Conservation (phyloP, 2,113 vertebrate species). For the Microcebus jonahi region DNA sequence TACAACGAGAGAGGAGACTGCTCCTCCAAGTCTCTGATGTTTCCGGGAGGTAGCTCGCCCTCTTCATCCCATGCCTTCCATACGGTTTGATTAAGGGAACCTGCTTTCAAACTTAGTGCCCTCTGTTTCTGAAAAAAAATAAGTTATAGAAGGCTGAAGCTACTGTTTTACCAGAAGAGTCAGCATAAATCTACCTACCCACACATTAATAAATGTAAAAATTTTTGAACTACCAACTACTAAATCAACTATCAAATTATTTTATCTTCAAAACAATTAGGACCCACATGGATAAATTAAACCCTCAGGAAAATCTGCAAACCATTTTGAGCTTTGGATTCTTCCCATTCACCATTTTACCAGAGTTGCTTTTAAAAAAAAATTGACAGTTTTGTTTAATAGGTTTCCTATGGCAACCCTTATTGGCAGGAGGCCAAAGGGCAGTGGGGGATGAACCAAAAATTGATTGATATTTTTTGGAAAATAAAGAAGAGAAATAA, state of each 20-base stretch:
- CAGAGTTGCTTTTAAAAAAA: not conserved
- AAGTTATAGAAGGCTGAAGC: not conserved
- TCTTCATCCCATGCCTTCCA: not conserved
- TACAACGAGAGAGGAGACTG: not conserved
- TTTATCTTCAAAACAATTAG: conserved; percentile 23
- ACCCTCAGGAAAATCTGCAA: conserved; percentile 10
- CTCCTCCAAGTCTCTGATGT: not conserved
- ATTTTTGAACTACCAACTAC: not conserved
- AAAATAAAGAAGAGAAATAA: conserved; percentile 43
- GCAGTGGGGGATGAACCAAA: not conserved
- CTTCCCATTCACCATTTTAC: conserved; percentile 31
- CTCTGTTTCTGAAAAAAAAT: not conserved
- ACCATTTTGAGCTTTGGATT: not conserved
- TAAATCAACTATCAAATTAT: not conserved
- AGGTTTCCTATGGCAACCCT: not conserved
- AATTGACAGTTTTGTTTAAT: not conserved
- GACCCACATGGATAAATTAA: not conserved
- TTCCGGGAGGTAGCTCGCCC: not conserved
- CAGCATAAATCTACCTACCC: not conserved
- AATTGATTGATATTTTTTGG: not conserved
- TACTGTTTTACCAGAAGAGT: not conserved
- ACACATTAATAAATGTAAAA: not conserved
- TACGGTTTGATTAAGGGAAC: not conserved
- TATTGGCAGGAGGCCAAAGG: not conserved
- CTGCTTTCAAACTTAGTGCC: not conserved